These are phyloP conservation scores for Pegoplata infirma DNA, from an alignment of 2,888 invertebrate genomes.

Conservation along the genomic window DNA sequence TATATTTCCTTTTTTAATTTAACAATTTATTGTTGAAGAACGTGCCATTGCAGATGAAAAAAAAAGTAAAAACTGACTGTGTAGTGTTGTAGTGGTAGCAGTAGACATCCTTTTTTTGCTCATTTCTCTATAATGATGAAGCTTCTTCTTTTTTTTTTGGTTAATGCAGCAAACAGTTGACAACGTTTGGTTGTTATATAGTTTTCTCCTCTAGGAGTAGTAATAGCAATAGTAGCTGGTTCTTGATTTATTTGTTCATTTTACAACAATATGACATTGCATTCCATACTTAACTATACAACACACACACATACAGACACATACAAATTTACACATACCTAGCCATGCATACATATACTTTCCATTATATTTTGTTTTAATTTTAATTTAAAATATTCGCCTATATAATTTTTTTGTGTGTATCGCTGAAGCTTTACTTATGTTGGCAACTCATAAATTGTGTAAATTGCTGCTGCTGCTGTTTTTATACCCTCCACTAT, in stretches of 20 bases:
- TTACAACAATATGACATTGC: slow-evolving; percentile 24
- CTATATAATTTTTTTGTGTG: background rate
- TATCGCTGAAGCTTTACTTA: slow-evolving; percentile 35
- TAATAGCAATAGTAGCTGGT: background rate
- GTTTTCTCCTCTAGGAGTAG: slow-evolving; percentile 1
- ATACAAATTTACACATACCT: background rate
- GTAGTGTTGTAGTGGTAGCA: slow-evolving; percentile 1
- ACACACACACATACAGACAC: background rate
- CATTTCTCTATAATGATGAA: slow-evolving; percentile 37
- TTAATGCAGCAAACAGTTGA: slow-evolving; percentile 27
- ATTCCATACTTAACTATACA: background rate
- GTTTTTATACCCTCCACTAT: no score
- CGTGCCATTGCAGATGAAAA: slow-evolving; percentile 46
- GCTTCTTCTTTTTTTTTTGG: slow-evolving; percentile 30
- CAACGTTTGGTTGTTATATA: slow-evolving; percentile 6
- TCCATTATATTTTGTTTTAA: slow-evolving; percentile 40
- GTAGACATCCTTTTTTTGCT: background rate
- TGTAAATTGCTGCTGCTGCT: slow-evolving; percentile 7
- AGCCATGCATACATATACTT: slow-evolving; percentile 26
- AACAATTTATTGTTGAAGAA: slow-evolving; percentile 52
- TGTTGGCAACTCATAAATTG: slow-evolving; percentile 56
- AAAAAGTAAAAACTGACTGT: background rate
- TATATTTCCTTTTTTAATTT: background rate
- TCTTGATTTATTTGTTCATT: slow-evolving; percentile 57
- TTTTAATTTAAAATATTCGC: slow-evolving; percentile 56